phyloP scores from a whole-genome alignment of 2,888 invertebrate species.

The Crematogaster levior region DNA sequence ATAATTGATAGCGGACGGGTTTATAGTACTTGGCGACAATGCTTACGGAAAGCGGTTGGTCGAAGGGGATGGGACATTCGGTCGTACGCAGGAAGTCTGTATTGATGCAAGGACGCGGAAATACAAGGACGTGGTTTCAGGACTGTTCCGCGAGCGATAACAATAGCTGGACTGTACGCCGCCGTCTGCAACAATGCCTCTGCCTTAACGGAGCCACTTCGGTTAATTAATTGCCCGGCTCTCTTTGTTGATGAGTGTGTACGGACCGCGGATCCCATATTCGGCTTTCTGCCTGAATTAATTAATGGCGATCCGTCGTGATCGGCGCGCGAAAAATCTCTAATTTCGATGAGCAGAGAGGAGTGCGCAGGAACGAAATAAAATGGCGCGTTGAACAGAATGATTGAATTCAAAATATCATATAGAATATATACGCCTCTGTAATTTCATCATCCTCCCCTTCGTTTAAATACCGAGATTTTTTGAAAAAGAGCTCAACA shows the following conservation, averaged over 20 bases:
- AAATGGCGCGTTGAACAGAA: conserved; percentile 24
- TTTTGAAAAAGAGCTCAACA: neutral
- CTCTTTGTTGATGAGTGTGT: conserved; percentile 71
- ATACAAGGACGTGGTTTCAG: conserved; percentile 66
- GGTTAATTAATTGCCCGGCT: conserved; percentile 74
- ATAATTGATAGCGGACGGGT: conserved; percentile 69
- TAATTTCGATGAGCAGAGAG: conserved; percentile 48
- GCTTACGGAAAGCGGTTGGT: conserved; percentile 32
- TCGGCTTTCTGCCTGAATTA: conserved; percentile 69
- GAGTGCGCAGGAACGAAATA: neutral
- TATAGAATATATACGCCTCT: neutral
- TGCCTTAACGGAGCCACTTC: conserved; percentile 63
- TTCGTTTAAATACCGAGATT: conserved; percentile 15
- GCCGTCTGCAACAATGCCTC: conserved; percentile 67
- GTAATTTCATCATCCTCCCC: neutral
- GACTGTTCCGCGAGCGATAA: conserved; percentile 53
- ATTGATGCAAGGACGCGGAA: conserved; percentile 69
- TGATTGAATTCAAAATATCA: conserved; percentile 45
- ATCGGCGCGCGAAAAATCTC: conserved; percentile 53
- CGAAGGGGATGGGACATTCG: neutral
- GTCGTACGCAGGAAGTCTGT: conserved; percentile 56
- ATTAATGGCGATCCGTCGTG: conserved; percentile 66
- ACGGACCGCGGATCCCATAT: conserved; percentile 63
- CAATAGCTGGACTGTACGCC: conserved; percentile 58
- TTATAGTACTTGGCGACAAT: conserved; percentile 50